Percentiles rank a stretch among this genome's conserved stretches.
These are phyloP conservation scores for Brachionus sp. DNA, from an alignment of 1,140 invertebrate species.

Conservation along the genomic window DNA sequence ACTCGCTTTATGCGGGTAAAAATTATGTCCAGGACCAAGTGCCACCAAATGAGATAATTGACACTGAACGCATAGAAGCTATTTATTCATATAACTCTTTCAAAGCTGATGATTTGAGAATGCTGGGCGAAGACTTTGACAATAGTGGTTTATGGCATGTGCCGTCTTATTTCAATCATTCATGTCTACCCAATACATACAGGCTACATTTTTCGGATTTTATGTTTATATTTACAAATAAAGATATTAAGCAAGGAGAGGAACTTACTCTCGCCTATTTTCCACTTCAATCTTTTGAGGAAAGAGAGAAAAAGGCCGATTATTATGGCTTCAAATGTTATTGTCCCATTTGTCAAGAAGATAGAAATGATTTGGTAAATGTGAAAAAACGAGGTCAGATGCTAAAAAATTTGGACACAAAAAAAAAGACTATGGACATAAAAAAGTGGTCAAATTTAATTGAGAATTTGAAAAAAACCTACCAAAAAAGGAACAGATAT, in stretches of 20 bases:
- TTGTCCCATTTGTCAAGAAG: slow-evolving; percentile 4
- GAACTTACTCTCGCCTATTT: slow-evolving; percentile 1
- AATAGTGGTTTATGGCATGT: not conserved
- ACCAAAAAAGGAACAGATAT: not conserved
- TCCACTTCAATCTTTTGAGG: not conserved
- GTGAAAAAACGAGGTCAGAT: not conserved
- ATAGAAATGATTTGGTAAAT: not conserved
- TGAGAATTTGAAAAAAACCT: slow-evolving; percentile 26
- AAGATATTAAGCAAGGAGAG: slow-evolving; percentile 26
- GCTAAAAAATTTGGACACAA: not conserved
- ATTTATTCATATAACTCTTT: slow-evolving; percentile 17
- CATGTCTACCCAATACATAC: not conserved
- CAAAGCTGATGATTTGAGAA: not conserved
- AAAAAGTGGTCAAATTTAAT: slow-evolving; percentile 6
- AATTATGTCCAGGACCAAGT: not conserved
- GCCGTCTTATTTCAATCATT: slow-evolving; percentile 35
- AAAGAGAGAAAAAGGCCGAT: not conserved
- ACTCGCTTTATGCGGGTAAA: slow-evolving; percentile 19
- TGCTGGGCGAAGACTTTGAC: not conserved
- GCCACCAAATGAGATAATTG: not conserved
- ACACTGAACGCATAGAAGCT: not conserved
- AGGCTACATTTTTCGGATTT: slow-evolving; percentile 5
- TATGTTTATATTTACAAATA: not conserved
- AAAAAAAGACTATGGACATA: not conserved
- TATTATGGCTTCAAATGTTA: slow-evolving; percentile 1